Evolutionary conservation across 2,888 invertebrate species (phyloP), one percentile per base, ranked within the genome.

Genomic region (Orchesellides sinensis): DNA sequence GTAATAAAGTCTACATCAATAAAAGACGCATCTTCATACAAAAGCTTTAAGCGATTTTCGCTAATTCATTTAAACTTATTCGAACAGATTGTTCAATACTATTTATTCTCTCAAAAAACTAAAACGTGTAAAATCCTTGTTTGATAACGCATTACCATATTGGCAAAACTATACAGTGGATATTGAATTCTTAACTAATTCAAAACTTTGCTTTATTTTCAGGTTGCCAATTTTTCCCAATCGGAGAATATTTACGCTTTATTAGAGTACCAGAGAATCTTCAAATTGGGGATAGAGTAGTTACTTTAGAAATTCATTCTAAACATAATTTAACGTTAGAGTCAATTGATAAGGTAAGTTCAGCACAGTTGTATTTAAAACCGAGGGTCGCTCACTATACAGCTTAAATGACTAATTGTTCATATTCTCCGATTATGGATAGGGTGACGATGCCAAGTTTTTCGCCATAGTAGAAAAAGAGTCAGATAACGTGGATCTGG

Each of bases 161-260:
- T n/a, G n/a, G n/a, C n/a, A n/a, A n/a, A n/a, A n/a, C n/a, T n/a
- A n/a, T n/a, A n/a, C n/a, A n/a, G n/a, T n/a, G n/a, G n/a, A n/a
- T n/a, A n/a, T n/a, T n/a, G n/a, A n/a, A n/a, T n/a, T n/a, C n/a
- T n/a, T n/a, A n/a, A n/a, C n/a, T 56, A 14, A 8, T 25, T 25
- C 56, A n/a, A 25, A 25, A 56, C 1, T 56, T 56, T 56, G 19
- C 63, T 63, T 61, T 73, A 14, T 65, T 66, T 63, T 25, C 92
- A 94, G 95, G 94, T 89, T 96, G 96, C 90, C 95, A 95, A 89
- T 96, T 96, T 91, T 95, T 95, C 89, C 95, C 96, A 6, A 54
- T 77, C 19, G 75, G 95, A 40, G 96, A 96, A 90, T 96, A 96
- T 89, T 91, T 96, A 85, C 93, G 95, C 88, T 96, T 96, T 89